Conservation (phyloP, 1,140 invertebrate genomes). For the Apis laboriosa region DNA sequence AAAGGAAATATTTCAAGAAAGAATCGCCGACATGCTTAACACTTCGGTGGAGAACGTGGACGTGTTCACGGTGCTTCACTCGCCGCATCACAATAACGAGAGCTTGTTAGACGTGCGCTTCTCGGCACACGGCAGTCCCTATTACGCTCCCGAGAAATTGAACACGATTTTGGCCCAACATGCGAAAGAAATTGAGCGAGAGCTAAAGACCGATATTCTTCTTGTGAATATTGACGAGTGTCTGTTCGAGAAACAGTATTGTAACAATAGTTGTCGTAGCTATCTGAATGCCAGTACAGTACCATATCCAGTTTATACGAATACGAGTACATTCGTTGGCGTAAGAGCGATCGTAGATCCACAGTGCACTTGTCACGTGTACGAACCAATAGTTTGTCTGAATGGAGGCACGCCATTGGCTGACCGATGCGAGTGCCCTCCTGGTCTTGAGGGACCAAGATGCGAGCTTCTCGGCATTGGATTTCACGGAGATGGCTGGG, state of each 20-base stretch:
- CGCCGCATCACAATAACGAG: conserved; percentile 83
- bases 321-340: conserved; percentile 94
- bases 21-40: conserved; percentile 88
- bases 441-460: conserved; percentile 90
- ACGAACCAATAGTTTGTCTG: conserved; percentile 82
- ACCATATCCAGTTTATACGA: conserved; percentile 92
- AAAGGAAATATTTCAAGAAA: conserved; percentile 86
- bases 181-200: conserved; percentile 85
- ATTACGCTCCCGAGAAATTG: conserved; percentile 91
- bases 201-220: conserved; percentile 87
- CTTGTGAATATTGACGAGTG: conserved; percentile 95
- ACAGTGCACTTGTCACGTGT: conserved; percentile 86
- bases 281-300: conserved; percentile 86
- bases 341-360: conserved; percentile 90
- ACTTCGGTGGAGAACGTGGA: conserved; percentile 92
- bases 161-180: conserved; percentile 89
- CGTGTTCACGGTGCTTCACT: conserved; percentile 93
- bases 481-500: conserved; percentile 93
- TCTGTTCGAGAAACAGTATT: conserved; percentile 87
- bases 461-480: conserved; percentile 94
- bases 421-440: conserved; percentile 84
- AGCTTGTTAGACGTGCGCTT: conserved; percentile 90
- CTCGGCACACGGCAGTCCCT: conserved; percentile 95
- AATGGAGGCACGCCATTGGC: conserved; percentile 87
- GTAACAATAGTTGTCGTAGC: conserved; percentile 88